Evolutionary conservation across 30 jellyfish, hydroid and myxozoan genomes (phyloP).

Genomic region (Cassiopea andromeda): DNA sequence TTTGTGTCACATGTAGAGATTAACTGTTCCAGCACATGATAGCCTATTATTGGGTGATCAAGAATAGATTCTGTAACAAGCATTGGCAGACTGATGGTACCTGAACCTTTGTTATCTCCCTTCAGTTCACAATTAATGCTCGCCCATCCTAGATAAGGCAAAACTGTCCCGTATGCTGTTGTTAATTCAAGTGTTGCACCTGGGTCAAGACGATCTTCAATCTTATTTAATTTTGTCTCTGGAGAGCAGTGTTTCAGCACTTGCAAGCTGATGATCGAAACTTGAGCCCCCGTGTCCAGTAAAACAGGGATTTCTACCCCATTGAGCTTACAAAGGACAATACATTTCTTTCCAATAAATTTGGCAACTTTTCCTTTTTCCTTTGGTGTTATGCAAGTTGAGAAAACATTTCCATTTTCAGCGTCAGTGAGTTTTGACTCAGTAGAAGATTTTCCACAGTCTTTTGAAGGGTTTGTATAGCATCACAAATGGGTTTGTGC

Average conservation of each 20-base stretch:
- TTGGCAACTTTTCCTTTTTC: constrained; percentile 12
- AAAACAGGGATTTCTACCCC: constrained; percentile 25
- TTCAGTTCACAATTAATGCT: constrained; percentile 3
- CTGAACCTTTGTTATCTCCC: neutral
- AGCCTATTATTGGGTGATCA: constrained; percentile 50
- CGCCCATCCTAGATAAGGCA: constrained; percentile 47
- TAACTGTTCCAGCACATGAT: constrained; percentile 22
- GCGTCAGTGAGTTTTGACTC: neutral
- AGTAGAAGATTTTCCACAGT: neutral
- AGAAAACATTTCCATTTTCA: neutral
- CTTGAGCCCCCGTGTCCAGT: constrained; percentile 64
- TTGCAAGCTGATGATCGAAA: constrained; percentile 27
- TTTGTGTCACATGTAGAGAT: constrained; percentile 4
- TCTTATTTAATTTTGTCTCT: neutral
- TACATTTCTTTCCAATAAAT: constrained; percentile 11
- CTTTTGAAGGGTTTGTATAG: neutral
- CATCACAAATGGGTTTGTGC: constrained; percentile 1
- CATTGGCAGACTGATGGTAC: constrained; percentile 3
- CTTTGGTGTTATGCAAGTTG: constrained; percentile 4
- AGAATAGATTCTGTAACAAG: constrained; percentile 24
- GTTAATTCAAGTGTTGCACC: constrained; percentile 22
- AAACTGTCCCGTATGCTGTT: constrained; percentile 40
- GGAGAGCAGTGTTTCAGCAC: neutral
- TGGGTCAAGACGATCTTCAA: constrained; percentile 45
- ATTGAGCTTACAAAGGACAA: constrained; percentile 7